Conservation (phyloP, 1,140 invertebrate species). For the Pseudomyrmex pallidus region DNA sequence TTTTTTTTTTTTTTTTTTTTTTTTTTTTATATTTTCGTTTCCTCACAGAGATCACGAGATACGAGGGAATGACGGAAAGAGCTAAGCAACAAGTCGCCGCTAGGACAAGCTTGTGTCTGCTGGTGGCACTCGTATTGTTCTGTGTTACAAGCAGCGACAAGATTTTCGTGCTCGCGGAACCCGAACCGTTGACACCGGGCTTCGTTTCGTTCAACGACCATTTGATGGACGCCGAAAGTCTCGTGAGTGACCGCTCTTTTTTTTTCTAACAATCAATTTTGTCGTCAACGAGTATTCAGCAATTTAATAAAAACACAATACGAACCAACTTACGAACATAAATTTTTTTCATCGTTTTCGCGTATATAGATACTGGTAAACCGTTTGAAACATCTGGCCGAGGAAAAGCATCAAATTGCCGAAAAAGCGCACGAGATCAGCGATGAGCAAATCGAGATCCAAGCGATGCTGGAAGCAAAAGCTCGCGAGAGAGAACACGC, state of each 20-base stretch:
- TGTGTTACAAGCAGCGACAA: conserved; percentile 55
- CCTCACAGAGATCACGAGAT: conserved; percentile 60
- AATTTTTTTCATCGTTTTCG: background rate
- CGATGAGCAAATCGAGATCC: conserved; percentile 76
- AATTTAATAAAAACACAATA: background rate
- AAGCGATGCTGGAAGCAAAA: conserved; percentile 73
- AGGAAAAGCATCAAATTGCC: conserved; percentile 72
- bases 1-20: no score
- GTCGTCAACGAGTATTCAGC: no score
- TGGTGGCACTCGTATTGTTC: conserved; percentile 73
- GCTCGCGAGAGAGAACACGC: conserved; percentile 52
- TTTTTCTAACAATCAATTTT: background rate
- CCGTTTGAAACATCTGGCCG: conserved; percentile 73
- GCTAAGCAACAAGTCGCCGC: conserved; percentile 47
- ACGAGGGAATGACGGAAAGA: conserved; percentile 79
- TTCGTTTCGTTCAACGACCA: conserved; percentile 67
- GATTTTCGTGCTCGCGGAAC: conserved; percentile 67
- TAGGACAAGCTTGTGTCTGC: conserved; percentile 74
- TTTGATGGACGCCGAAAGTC: conserved; percentile 64
- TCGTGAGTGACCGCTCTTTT: conserved; percentile 62
- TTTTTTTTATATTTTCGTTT: background rate
- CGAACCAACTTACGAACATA: background rate
- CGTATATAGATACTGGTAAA: conserved; percentile 73
- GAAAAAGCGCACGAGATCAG: conserved; percentile 76
- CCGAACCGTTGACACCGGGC: conserved; percentile 69